Percentiles rank a stretch among this genome's conserved stretches.
Evolutionary conservation across 2,888 invertebrate genomes (phyloP).

Genomic region (Didymodactylos carnosus): DNA sequence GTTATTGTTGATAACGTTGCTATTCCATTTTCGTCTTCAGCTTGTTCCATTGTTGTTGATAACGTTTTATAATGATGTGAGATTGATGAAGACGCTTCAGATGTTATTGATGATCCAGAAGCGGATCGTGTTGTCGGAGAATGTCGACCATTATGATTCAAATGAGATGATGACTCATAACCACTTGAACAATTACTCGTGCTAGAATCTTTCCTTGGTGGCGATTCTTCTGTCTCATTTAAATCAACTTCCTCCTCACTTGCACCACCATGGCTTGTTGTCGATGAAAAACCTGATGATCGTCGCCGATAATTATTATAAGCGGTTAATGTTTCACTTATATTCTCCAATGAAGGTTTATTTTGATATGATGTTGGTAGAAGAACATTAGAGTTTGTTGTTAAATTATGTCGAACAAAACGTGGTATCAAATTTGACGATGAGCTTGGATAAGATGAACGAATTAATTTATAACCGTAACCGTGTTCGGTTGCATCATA

Average conservation of each 20-base stretch:
- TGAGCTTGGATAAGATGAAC: neutral
- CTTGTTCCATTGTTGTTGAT: too few species aligned
- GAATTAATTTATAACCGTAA: neutral
- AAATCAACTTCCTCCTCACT: neutral
- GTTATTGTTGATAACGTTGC: neutral
- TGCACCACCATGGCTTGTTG: neutral
- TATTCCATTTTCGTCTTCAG: too few species aligned
- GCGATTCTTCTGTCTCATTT: neutral
- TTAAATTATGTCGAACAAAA: neutral
- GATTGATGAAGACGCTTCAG: neutral
- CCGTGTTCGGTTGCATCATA: too few species aligned
- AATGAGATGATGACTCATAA: neutral
- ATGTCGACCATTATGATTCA: too few species aligned
- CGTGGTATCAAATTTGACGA: neutral
- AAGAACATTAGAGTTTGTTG: too few species aligned
- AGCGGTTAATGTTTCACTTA: neutral
- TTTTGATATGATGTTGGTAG: neutral
- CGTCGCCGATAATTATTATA: neutral
- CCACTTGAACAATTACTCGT: neutral
- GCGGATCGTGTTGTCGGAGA: neutral
- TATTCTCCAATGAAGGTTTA: too few species aligned
- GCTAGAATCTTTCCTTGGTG: constrained; percentile 1
- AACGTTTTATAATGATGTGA: neutral
- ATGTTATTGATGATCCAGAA: neutral
- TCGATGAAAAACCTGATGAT: neutral